phyloP scores from a whole-genome alignment of 2,888 invertebrate genomes.

The Isotomurus palustris region DNA sequence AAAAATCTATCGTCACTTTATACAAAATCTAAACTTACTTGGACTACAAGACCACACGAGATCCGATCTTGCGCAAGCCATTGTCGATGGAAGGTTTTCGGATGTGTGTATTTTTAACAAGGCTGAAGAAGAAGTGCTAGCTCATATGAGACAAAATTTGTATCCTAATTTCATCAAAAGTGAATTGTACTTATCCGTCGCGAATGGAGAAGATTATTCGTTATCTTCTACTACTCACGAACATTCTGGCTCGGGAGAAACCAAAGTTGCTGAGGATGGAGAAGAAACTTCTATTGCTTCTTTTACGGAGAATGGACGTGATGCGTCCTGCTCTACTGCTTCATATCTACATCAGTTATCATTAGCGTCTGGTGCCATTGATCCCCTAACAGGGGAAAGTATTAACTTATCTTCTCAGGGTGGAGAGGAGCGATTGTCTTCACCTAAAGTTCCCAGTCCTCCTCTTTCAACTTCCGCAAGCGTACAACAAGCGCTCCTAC shows the following conservation, averaged over 20 bases:
- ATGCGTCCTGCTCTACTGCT: neutral
- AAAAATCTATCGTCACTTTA: slow-evolving; percentile 55
- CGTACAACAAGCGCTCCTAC: slow-evolving; percentile 16
- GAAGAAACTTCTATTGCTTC: slow-evolving; percentile 11
- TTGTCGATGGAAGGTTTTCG: slow-evolving; percentile 59
- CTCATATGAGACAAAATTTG: slow-evolving; percentile 76
- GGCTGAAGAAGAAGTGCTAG: slow-evolving; percentile 76
- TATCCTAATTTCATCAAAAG: slow-evolving; percentile 91
- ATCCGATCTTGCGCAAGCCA: slow-evolving; percentile 67
- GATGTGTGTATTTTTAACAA: slow-evolving; percentile 79
- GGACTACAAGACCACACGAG: slow-evolving; percentile 72
- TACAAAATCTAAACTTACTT: slow-evolving; percentile 74
- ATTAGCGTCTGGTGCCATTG: neutral
- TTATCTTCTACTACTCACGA: slow-evolving; percentile 8
- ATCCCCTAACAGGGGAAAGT: slow-evolving; percentile 10
- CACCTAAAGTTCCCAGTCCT: slow-evolving; percentile 23
- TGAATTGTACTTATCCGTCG: slow-evolving; percentile 71
- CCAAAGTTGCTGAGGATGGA: slow-evolving; percentile 17
- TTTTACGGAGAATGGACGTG: neutral
- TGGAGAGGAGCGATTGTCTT: slow-evolving; percentile 24
- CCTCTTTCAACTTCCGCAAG: slow-evolving; percentile 18
- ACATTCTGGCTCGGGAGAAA: slow-evolving; percentile 4
- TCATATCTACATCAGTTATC: neutral
- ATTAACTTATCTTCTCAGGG: neutral
- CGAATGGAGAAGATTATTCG: slow-evolving; percentile 26